Percentiles rank a stretch among this genome's conserved stretches.
These are phyloP conservation scores for Desoria tigrina DNA, from an alignment of 2,888 invertebrate species.

Conservation along the genomic window DNA sequence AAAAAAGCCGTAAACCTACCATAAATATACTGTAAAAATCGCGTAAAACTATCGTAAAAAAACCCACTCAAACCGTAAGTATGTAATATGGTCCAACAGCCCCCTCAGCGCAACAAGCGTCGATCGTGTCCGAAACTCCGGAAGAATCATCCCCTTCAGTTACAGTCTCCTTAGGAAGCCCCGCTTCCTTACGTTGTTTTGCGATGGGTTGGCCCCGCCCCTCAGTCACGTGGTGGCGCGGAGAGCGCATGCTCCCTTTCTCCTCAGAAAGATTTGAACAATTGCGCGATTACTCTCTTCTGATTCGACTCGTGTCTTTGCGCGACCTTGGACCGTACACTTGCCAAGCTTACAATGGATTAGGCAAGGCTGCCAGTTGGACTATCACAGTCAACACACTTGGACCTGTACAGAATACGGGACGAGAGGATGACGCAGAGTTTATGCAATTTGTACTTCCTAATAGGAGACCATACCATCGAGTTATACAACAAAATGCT, in stretches of 20 bases:
- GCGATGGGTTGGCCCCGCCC: constrained; percentile 81
- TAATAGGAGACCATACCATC: constrained; percentile 55
- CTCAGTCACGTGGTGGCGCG: constrained; percentile 81
- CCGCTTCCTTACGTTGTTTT: constrained; percentile 73
- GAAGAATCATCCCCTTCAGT: constrained; percentile 53
- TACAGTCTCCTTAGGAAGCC: constrained; percentile 70
- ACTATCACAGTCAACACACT: constrained; percentile 71
- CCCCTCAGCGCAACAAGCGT: constrained; percentile 66
- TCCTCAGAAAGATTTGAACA: constrained; percentile 70
- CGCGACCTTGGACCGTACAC: constrained; percentile 80
- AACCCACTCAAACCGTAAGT: too few species aligned
- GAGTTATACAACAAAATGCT: constrained; percentile 53
- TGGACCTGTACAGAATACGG: constrained; percentile 65
- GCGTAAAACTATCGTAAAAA: too few species aligned
- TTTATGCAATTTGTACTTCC: constrained; percentile 66
- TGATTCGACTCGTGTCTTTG: constrained; percentile 70
- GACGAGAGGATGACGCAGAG: constrained; percentile 62
- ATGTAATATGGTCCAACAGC: not conserved
- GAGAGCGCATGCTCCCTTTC: constrained; percentile 72
- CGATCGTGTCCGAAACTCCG: constrained; percentile 56
- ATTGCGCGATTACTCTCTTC: constrained; percentile 71
- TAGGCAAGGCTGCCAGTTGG: constrained; percentile 75
- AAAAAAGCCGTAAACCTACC: too few species aligned
- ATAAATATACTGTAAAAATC: too few species aligned
- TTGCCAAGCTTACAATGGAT: constrained; percentile 80